phyloP scores from a whole-genome alignment of 1,140 invertebrate species.

The Pectinophora gossypiella region DNA sequence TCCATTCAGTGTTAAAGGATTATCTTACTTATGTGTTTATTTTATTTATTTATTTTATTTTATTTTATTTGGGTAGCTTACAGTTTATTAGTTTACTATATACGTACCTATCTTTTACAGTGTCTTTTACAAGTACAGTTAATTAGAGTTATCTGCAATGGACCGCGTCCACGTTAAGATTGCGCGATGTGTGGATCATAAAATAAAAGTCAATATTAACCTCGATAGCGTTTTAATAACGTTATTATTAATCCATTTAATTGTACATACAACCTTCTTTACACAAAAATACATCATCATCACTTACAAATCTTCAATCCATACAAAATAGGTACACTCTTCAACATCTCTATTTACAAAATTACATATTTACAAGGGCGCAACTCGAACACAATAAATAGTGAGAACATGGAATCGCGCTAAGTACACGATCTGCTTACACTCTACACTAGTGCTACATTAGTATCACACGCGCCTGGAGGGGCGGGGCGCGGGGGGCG shows the following conservation, averaged over 20 bases:
- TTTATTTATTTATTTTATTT: too few species aligned
- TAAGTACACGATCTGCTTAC: constrained; percentile 3
- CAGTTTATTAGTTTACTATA: too few species aligned
- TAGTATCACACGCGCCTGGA: constrained; percentile 32
- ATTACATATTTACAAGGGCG: constrained; percentile 59
- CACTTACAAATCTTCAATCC: constrained; percentile 22
- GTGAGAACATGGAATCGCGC: constrained; percentile 14
- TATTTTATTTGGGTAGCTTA: too few species aligned
- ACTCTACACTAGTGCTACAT: constrained; percentile 16
- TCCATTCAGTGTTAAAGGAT: too few species aligned
- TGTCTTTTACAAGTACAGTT: not conserved
- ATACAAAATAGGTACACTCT: constrained; percentile 33
- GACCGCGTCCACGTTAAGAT: too few species aligned
- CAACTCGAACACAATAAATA: constrained; percentile 48
- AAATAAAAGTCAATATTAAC: constrained; percentile 5
- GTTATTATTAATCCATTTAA: constrained; percentile 27
- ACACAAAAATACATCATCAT: constrained; percentile 26
- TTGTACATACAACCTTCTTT: constrained; percentile 53
- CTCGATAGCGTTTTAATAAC: constrained; percentile 42
- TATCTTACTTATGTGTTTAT: too few species aligned
- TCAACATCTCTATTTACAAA: constrained; percentile 57
- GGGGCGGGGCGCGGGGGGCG: not conserved
- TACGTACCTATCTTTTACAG: too few species aligned
- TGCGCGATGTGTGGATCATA: too few species aligned
- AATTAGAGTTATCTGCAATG: too few species aligned